Evolutionary conservation across 2,888 invertebrate genomes (phyloP), one percentile per base, ranked within the genome.

Genomic region (Candidula unifasciata): DNA sequence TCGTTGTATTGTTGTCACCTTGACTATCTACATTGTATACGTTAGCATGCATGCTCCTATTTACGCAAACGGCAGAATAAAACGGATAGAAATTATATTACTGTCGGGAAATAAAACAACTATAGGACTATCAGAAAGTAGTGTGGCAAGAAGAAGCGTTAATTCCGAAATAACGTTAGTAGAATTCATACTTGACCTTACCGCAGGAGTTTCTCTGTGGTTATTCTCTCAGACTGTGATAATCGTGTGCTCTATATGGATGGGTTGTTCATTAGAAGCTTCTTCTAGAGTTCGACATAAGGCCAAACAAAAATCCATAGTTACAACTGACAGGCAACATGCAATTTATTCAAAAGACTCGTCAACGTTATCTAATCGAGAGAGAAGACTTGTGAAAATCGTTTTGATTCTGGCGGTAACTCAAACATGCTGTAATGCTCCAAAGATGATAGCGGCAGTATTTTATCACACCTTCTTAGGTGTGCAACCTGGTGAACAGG

Each of bases 21-120:
- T 80, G 21, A 21, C 69, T 27, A 68, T 69, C 30, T 80, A n/a
- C 27, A 69, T 80, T 21, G 54, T 37, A 10, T 52, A 44, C 69
- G 13, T 80, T 21, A 44, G 60, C 21, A n/a, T 68, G 52, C 33
- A 64, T 37, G n/a, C 21, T 16, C 80, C 80, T 8, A 27, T 80
- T 21, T 80, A 35, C 80, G 30, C 30, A 10, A 10, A 24, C 0
- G 52, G 69, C n/a, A 21, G 30, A n/a, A 30, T 80, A 6, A 52
- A 74, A 21, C 21, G 74, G 74, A 24, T 24, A n/a, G 21, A 44
- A 24, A 21, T 24, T 16, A 24, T 6, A 3, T 13, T 24, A 18
- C 5, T 24, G 24, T 37, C 16, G 24, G 24, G 6, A 24, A 21
- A 37, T 35, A 16, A 21, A 16, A 21, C 24, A 37, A 44, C 1